A percentile compares a stretch with the other conserved stretches of the same genome.
phyloP scores from a whole-genome alignment of 2,888 invertebrate genomes.

The Parascotia fuliginaria region DNA sequence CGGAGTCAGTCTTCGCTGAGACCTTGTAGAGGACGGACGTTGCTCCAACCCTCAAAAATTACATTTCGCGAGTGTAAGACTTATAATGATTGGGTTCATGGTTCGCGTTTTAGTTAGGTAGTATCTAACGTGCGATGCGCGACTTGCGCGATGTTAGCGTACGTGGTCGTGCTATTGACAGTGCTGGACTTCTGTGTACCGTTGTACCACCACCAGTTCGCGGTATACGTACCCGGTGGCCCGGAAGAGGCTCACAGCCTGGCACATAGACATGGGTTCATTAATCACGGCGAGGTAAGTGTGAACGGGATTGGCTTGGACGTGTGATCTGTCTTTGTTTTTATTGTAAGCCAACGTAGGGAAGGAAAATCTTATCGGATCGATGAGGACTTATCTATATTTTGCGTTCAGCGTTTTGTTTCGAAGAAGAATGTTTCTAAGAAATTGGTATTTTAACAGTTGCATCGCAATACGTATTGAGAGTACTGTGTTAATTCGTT shows the following conservation, averaged over 20 bases:
- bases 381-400: slow-evolving; percentile 19
- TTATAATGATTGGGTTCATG: slow-evolving; percentile 44
- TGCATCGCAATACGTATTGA: too few species aligned
- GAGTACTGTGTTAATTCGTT: too few species aligned
- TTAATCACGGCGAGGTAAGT: slow-evolving; percentile 81
- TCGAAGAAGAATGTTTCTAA: neutral
- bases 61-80: slow-evolving; percentile 48
- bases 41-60: slow-evolving; percentile 37
- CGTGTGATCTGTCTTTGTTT: slow-evolving; percentile 40
- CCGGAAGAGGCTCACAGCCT: slow-evolving; percentile 65
- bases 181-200: slow-evolving; percentile 78
- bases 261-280: slow-evolving; percentile 78
- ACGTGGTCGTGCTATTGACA: slow-evolving; percentile 73
- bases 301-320: slow-evolving; percentile 32
- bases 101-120: slow-evolving; percentile 48
- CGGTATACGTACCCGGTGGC: slow-evolving; percentile 63
- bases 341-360: slow-evolving; percentile 3
- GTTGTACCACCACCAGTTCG: slow-evolving; percentile 77
- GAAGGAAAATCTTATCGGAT: slow-evolving; percentile 27
- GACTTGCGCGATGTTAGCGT: slow-evolving; percentile 74
- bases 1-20: slow-evolving; percentile 67
- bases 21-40: slow-evolving; percentile 56
- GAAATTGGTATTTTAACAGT: too few species aligned
- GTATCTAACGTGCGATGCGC: slow-evolving; percentile 79
- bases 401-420: slow-evolving; percentile 12